Base-by-base conservation (phyloP, 2,113 vertebrate species). In the Pungitius pungitius region DNA sequence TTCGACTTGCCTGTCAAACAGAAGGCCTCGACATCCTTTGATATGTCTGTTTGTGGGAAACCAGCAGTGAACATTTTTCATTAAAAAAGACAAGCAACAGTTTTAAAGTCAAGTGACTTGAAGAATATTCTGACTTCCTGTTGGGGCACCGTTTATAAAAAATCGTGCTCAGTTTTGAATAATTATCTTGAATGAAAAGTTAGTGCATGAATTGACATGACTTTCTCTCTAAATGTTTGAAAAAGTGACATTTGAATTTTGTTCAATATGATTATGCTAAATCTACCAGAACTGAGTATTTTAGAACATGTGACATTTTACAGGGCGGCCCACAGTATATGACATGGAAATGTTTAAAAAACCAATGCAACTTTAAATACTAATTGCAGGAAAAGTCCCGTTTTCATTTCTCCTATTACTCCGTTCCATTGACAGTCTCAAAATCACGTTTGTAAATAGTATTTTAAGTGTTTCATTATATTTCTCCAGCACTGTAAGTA, bases 61-160 rank as follows among this genome's bases (percentile, higher is more conserved):
- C 33, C 63, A 42, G 39, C 60, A 12, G 73, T 33, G 8, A 70
- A 69, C 69, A 58, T 20, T 51, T 80, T 81, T 84, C 39, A 83
- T 77, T 26, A 63, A 47, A 37, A 51, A 74, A n/a, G 77, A 84
- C 78, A 76, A 57, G 80, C 57, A 72, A 52, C 68, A 74, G 67
- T 69, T 72, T 51, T 13, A 14, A 56, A 69, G 33, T 80, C 55
- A 65, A 84, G 27, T 69, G 42, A 51, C 61, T 72, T 57, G 22
- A 40, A 22, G 77, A 75, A 43, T 49, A 42, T 72, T 42, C 26
- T 43, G 39, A 8, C 68, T 70, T 55, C 15, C 22, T 77, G 15
- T 62, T 79, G 62, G n/a, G n/a, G n/a, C n/a, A n/a, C n/a, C n/a
- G n/a, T n/a, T n/a, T n/a, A n/a, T n/a, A n/a, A n/a, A n/a, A n/a